phyloP scores from a whole-genome alignment of 30 jellyfish, hydroid and myxozoan species.

The Cassiopea andromeda region DNA sequence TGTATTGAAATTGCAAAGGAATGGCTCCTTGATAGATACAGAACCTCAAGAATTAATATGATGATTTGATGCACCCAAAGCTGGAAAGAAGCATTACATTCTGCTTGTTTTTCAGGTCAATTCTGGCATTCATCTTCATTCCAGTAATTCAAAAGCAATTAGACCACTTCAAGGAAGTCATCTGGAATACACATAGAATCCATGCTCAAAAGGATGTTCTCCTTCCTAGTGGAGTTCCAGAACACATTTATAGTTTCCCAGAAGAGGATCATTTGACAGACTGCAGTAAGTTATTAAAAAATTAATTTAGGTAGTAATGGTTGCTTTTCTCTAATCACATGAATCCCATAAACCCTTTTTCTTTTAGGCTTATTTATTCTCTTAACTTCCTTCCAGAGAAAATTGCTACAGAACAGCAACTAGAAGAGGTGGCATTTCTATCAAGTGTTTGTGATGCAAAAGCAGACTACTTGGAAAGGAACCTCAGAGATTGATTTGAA shows the following conservation, averaged over 20 bases:
- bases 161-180: conserved; percentile 26
- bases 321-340: conserved; percentile 7
- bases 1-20: no score
- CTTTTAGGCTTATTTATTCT: background rate
- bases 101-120: background rate
- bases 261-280: conserved; percentile 40
- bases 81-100: background rate
- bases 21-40: background rate
- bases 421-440: conserved; percentile 31
- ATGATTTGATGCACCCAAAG: background rate
- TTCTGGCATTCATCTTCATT: conserved; percentile 32
- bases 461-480: conserved; percentile 36
- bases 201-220: conserved; percentile 46
- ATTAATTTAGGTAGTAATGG: background rate
- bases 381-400: conserved; percentile 15
- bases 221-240: conserved; percentile 60
- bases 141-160: conserved; percentile 16
- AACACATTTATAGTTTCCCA: conserved; percentile 62
- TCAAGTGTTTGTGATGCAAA: conserved; percentile 19
- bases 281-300: conserved; percentile 3
- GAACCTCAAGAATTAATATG: background rate
- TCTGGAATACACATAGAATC: conserved; percentile 55
- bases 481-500: conserved; percentile 35
- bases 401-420: conserved; percentile 33
- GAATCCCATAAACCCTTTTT: background rate